phyloP scores from a whole-genome alignment of 2,888 invertebrate species.

The Vesta saturnalis region DNA sequence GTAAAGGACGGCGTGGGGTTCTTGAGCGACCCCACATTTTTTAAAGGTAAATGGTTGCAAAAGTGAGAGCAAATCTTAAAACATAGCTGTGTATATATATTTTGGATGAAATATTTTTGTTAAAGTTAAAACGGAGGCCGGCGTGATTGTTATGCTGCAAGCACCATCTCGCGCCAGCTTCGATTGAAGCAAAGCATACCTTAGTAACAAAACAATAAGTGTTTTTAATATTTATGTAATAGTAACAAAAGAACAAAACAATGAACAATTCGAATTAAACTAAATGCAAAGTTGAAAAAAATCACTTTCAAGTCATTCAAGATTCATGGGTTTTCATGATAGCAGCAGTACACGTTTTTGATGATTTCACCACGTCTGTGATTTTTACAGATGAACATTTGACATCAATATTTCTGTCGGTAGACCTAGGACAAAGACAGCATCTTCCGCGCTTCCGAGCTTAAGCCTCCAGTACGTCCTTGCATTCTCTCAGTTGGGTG shows the following conservation, averaged over 20 bases:
- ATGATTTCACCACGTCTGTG: neutral
- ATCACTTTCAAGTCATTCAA: neutral
- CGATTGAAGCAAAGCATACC: neutral
- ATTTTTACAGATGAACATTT: too few species aligned
- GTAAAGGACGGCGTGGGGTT: neutral
- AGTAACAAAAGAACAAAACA: neutral
- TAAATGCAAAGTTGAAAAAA: too few species aligned
- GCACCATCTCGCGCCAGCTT: neutral
- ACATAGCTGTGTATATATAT: neutral
- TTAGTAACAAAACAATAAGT: too few species aligned
- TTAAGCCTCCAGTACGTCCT: neutral
- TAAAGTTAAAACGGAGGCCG: neutral
- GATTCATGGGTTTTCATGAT: neutral
- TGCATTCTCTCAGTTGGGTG: neutral
- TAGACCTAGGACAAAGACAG: neutral
- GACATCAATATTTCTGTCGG: too few species aligned
- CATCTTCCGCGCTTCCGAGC: neutral
- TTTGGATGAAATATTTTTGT: neutral
- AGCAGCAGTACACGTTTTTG: neutral
- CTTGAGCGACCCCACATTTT: neutral
- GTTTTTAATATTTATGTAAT: neutral
- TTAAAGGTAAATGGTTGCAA: neutral
- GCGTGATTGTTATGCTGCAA: neutral
- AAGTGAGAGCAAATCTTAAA: too few species aligned
- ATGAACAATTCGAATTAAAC: neutral